Conservation (phyloP, 1,140 invertebrate species). For the Aphelenchoides besseyi region DNA sequence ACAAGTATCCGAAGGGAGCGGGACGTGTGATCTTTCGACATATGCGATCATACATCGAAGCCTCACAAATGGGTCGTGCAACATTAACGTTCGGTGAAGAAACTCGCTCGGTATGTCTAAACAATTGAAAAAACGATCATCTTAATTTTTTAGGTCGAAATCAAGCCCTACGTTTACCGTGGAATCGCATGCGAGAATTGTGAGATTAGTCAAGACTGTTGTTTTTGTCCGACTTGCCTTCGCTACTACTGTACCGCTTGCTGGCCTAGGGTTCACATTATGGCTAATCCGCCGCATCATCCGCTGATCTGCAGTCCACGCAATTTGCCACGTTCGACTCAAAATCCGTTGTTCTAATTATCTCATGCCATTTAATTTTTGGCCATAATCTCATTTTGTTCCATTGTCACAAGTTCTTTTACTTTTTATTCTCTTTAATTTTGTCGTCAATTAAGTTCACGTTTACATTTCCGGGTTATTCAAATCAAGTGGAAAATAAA, state of each 20-base stretch:
- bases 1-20: slow-evolving; percentile 10
- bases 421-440: background rate
- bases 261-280: background rate
- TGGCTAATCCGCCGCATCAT: background rate
- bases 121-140: background rate
- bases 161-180: slow-evolving; percentile 15
- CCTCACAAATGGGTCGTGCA: background rate
- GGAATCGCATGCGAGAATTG: slow-evolving; percentile 15
- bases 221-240: slow-evolving; percentile 7
- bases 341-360: background rate
- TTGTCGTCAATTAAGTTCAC: background rate
- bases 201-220: background rate
- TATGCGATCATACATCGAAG: background rate
- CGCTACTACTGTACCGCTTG: slow-evolving; percentile 7
- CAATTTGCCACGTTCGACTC: background rate
- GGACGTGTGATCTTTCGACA: slow-evolving; percentile 14
- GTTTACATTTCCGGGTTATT: no score
- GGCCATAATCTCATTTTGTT: background rate
- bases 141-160: background rate
- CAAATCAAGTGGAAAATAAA: background rate
- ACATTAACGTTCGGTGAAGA: background rate
- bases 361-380: no score
- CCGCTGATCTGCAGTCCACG: background rate
- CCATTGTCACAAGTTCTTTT: background rate
- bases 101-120: background rate